Evolutionary conservation across 2,797 vertebrate species (phyloP), one percentile per base, ranked within the genome.

Genomic region (Diplodus puntazzo): DNA sequence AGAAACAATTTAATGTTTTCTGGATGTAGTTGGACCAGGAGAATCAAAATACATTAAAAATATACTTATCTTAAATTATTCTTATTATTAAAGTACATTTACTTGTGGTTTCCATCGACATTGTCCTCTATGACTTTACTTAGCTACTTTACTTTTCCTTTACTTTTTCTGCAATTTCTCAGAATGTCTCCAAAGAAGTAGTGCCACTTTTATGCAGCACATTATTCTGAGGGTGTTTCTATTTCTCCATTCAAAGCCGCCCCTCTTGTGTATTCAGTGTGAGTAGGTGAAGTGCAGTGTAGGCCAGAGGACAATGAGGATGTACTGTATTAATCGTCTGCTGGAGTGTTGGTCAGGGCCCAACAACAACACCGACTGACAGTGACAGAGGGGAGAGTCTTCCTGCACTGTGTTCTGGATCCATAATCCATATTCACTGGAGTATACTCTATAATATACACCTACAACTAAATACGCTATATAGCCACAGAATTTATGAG

Each of bases 301-400:
- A 62, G 70, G 82, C 77, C 73, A 79, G 77, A 78, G 80, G 74
- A 83, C 69, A 80, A 68, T 66, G 58, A 81, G 57, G 82, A 82
- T 81, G 69, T 66, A 71, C 80, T 88, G 87, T 81, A 80, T 90
- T 90, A 84, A 91, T 86, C 76, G 70, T 78, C 74, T 81, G 72
- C 82, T 69, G 59, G 52, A 75, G 54, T 74, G 67, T 77, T 83
- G 75, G 79, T 87, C 70, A 80, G 77, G 68, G 27, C 25, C 73
- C 69, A 77, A 84, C 72, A 81, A 78, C 60, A 79, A 61, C 60
- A 71, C 9, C 10, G 59, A 82, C 34, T 48, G 75, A 77, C 73
- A 81, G 30, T 67, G 78, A 86, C 72, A 58, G 42, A 84, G 70
- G 2, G 62, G 23, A 58, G 62, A 63, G 46, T 69, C 43, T 78